Evolutionary conservation across 2,113 vertebrate species (phyloP).

Genomic region (Prinia subflava): DNA sequence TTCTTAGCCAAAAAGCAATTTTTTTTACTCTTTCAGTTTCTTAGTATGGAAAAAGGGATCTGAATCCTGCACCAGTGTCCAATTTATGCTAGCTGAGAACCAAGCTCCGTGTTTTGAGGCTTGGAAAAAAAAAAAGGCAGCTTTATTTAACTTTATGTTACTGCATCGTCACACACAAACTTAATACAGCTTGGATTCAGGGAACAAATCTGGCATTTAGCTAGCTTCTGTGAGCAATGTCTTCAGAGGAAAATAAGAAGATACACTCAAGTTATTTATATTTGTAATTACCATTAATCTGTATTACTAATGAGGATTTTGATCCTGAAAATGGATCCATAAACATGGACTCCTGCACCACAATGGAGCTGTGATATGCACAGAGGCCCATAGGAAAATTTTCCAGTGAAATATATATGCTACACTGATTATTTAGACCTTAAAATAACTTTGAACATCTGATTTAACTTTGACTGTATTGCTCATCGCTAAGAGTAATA

Average conservation of each 20-base stretch:
- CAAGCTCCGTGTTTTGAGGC: background rate
- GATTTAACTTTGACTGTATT: background rate
- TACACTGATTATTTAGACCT: background rate
- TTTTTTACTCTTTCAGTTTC: background rate
- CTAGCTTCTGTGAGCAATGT: constrained; percentile 42
- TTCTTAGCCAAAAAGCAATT: constrained; percentile 7
- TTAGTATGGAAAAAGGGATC: constrained; percentile 22
- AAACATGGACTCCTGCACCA: constrained; percentile 34
- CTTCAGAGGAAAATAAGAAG: constrained; percentile 50
- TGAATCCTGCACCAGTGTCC: background rate
- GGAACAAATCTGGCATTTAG: constrained; percentile 42
- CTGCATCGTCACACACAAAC: constrained; percentile 26
- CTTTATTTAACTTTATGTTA: constrained; percentile 49
- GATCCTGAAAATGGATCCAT: constrained; percentile 63
- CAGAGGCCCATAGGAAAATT: constrained; percentile 55
- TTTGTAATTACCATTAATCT: constrained; percentile 63
- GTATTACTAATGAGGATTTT: constrained; percentile 62
- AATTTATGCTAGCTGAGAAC: constrained; percentile 31
- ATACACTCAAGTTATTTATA: constrained; percentile 61
- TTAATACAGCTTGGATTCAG: constrained; percentile 51
- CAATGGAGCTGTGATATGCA: constrained; percentile 18
- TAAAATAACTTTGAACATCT: constrained; percentile 29
- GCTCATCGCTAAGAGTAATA: background rate
- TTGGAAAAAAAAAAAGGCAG: constrained; percentile 12
- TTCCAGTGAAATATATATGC: constrained; percentile 36